These are phyloP conservation scores for Semicossyphus pulcher DNA, from an alignment of 2,113 vertebrate species.

Conservation along the genomic window DNA sequence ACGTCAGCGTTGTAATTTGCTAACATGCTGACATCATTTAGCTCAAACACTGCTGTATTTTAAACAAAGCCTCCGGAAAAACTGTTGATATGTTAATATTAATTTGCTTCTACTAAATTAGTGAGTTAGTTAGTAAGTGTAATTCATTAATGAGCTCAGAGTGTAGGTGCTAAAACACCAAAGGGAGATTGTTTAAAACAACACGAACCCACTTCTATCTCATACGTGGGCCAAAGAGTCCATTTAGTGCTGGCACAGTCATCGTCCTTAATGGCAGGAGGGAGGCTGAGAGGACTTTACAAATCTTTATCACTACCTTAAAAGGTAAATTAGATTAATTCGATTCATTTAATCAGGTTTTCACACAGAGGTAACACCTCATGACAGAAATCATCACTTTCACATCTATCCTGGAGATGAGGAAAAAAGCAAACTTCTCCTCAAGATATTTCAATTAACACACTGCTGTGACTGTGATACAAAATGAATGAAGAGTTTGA, in stretches of 20 bases:
- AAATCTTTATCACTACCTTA: background rate
- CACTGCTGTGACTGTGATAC: constrained; percentile 4
- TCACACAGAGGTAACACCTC: background rate
- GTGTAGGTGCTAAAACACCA: background rate
- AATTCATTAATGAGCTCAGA: background rate
- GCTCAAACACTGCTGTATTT: too few relatives aligned
- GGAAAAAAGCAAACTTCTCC: background rate
- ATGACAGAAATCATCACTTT: background rate
- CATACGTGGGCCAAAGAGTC: constrained; percentile 18
- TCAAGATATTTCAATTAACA: constrained; percentile 10
- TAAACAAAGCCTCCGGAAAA: too few relatives aligned
- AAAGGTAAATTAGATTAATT: background rate
- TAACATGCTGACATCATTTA: too few relatives aligned
- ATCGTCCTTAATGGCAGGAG: constrained; percentile 5
- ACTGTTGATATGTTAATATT: too few relatives aligned
- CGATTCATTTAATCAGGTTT: background rate
- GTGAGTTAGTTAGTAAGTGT: too few relatives aligned
- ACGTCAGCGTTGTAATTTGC: too few relatives aligned
- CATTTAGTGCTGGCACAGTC: constrained; percentile 36
- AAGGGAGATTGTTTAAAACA: constrained; percentile 21
- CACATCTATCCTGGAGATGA: background rate
- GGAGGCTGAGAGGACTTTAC: background rate
- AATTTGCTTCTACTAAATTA: too few relatives aligned
- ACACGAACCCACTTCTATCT: constrained; percentile 30
- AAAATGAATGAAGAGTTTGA: constrained; percentile 32